Evolutionary conservation across 1,140 invertebrate genomes (phyloP).

Genomic region (Drosophila burlai): DNA sequence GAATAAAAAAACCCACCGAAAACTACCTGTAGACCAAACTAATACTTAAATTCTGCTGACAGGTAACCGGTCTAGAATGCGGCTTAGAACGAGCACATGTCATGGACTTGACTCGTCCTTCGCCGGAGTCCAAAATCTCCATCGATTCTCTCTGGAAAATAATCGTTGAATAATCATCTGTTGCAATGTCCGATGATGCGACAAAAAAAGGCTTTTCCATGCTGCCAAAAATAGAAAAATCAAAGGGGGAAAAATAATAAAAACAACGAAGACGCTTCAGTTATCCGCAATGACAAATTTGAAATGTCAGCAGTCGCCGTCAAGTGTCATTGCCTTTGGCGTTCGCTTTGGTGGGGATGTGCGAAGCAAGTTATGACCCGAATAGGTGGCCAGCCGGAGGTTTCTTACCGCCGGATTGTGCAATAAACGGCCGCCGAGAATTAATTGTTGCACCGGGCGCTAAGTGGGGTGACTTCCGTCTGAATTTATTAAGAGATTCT

Average conservation of each 20-base stretch:
- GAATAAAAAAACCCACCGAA: neutral
- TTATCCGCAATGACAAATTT: conserved; percentile 75
- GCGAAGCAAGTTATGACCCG: conserved; percentile 77
- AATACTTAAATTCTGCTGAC: neutral
- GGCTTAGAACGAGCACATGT: conserved; percentile 22
- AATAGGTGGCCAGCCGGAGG: conserved; percentile 58
- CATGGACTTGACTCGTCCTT: conserved; percentile 30
- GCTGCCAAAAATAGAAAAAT: conserved; percentile 19
- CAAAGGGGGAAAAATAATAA: conserved; percentile 7
- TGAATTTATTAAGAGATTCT: conserved; percentile 8
- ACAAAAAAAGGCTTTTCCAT: conserved; percentile 57
- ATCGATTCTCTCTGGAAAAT: conserved; percentile 17
- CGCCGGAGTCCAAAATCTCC: conserved; percentile 24
- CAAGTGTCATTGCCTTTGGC: conserved; percentile 73
- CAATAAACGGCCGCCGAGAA: conserved; percentile 57
- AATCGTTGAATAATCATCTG: conserved; percentile 34
- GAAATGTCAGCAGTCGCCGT: conserved; percentile 72
- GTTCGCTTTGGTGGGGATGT: conserved; percentile 30
- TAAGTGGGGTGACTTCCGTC: conserved; percentile 48
- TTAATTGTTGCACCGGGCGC: conserved; percentile 57
- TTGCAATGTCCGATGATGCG: conserved; percentile 47
- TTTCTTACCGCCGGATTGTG: conserved; percentile 57
- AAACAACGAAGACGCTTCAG: conserved; percentile 40
- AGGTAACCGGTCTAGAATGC: conserved; percentile 20
- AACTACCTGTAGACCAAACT: neutral